Conservation (phyloP, 2,797 vertebrate species). For the Ispidina picta region DNA sequence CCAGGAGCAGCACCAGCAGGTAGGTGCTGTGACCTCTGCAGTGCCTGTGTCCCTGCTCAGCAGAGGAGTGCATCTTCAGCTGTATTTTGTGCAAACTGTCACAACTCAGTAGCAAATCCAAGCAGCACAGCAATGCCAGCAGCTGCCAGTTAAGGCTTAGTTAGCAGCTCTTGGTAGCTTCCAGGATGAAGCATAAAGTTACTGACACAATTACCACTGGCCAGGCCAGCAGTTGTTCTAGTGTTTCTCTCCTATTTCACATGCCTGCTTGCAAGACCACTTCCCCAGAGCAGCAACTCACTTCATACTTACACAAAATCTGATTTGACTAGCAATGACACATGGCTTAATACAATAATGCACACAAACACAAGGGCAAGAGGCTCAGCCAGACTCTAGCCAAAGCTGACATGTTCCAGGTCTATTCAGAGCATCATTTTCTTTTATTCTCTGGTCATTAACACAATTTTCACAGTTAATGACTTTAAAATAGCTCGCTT, state of each 20-base stretch:
- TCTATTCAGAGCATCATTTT: neutral
- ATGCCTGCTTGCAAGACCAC: neutral
- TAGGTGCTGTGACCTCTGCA: neutral
- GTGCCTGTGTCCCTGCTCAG: neutral
- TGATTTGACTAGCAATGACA: neutral
- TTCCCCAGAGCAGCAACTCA: neutral
- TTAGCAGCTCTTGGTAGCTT: neutral
- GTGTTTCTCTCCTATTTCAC: neutral
- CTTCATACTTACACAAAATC: neutral
- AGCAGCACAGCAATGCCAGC: neutral
- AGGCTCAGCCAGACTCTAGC: neutral
- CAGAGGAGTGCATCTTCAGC: neutral
- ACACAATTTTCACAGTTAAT: neutral
- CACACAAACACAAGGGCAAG: neutral
- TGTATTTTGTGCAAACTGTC: neutral
- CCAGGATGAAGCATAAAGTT: conserved; percentile 21
- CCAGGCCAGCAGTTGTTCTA: neutral
- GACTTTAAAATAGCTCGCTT: neutral
- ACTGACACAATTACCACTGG: neutral
- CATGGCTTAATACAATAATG: neutral
- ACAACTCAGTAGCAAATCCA: neutral
- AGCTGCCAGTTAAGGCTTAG: neutral
- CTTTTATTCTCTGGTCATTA: neutral
- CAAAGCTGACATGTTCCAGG: neutral
- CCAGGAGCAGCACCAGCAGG: neutral